These are phyloP conservation scores for Sepioteuthis lessoniana DNA, from an alignment of 2,888 invertebrate genomes.

Conservation along the genomic window DNA sequence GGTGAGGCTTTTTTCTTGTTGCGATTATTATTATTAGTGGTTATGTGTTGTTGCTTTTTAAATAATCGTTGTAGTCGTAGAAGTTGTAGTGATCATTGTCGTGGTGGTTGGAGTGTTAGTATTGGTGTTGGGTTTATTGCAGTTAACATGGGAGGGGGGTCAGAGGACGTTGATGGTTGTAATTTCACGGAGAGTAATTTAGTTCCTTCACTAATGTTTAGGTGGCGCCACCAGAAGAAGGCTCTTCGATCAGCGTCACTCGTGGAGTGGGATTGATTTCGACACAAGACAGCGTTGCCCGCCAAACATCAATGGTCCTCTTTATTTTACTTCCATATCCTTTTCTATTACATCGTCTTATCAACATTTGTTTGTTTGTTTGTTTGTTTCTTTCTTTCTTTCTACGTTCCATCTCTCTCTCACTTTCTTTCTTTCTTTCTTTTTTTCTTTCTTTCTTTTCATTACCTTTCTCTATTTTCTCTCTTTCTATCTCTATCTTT, in stretches of 20 bases:
- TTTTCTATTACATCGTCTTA: not conserved
- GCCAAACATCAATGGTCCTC: not conserved
- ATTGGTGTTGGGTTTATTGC: not conserved
- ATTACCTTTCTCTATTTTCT: not conserved
- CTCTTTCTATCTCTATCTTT: not conserved
- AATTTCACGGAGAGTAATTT: slow-evolving; percentile 33
- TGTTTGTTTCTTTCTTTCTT: not conserved
- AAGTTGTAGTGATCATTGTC: not conserved
- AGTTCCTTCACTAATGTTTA: not conserved
- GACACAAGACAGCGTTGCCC: not conserved
- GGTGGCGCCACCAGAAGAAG: not conserved
- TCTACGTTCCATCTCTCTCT: not conserved
- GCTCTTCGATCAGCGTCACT: slow-evolving; percentile 23
- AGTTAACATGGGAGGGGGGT: not conserved
- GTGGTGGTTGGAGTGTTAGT: not conserved
- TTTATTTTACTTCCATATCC: not conserved
- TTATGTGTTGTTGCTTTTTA: not conserved
- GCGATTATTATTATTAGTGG: not conserved
- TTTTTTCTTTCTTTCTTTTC: not conserved
- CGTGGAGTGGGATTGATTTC: slow-evolving; percentile 16
- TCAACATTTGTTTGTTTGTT: not conserved
- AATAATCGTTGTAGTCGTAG: not conserved
- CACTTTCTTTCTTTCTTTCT: not conserved
- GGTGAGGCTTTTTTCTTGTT: not conserved
- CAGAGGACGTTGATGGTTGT: not conserved